A percentile compares a stretch with the other conserved stretches of the same genome.
Conservation (phyloP, 2,797 vertebrate genomes). For the Momotus momota region DNA sequence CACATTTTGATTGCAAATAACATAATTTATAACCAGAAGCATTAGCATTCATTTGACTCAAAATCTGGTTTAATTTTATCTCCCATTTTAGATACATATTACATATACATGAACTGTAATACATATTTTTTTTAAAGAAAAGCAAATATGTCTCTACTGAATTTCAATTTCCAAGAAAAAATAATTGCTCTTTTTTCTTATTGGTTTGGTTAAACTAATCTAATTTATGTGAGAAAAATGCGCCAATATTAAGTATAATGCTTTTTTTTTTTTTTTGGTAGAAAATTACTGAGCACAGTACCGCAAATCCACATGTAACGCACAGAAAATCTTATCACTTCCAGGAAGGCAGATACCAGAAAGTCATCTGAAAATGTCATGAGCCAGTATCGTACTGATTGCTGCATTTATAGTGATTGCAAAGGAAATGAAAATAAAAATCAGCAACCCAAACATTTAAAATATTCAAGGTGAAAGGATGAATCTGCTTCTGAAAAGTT, state of each 20-base stretch:
- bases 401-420: background rate
- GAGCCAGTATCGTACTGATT: background rate
- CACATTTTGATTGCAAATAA: background rate
- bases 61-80: background rate
- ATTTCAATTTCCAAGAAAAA: background rate
- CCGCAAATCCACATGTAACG: constrained; percentile 13
- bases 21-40: background rate
- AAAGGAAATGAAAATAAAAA: background rate
- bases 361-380: constrained; percentile 47
- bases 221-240: background rate
- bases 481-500: background rate
- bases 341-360: background rate
- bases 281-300: constrained; percentile 9
- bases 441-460: background rate
- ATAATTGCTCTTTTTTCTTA: background rate
- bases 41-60: background rate
- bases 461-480: background rate
- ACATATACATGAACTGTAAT: background rate
- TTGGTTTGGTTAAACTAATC: background rate
- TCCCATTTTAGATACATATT: background rate
- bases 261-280: background rate
- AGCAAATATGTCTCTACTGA: background rate
- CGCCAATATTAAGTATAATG: background rate
- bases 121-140: background rate
- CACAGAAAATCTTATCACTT: constrained; percentile 17